Evolutionary conservation across 2,113 vertebrate genomes (phyloP).

Genomic region (Poeciliopsis occidentalis): DNA sequence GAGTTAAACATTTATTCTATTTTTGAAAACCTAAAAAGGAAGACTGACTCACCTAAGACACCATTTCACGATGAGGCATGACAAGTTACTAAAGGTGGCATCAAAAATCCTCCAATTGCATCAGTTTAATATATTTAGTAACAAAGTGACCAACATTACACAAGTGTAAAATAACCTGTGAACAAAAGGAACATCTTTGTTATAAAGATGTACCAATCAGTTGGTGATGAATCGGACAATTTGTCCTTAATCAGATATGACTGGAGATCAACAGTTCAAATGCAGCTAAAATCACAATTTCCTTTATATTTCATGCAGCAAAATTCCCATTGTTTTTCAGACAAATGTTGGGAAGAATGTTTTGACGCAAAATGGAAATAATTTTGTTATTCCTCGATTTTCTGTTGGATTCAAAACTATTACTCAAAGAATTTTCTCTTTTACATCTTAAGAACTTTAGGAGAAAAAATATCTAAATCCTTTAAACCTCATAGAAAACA

Average conservation of each 20-base stretch:
- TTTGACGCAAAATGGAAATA: background rate
- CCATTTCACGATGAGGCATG: background rate
- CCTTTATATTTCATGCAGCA: background rate
- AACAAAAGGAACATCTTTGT: no score
- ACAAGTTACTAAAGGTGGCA: background rate
- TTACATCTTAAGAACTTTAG: no score
- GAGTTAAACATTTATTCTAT: background rate
- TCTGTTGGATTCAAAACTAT: background rate
- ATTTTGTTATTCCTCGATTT: background rate
- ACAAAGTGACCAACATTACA: background rate
- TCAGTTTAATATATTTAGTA: background rate
- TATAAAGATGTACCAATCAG: no score
- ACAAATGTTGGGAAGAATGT: background rate
- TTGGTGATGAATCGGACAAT: no score
- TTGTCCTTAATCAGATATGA: no score
- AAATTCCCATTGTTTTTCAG: background rate
- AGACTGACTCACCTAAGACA: background rate
- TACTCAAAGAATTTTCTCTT: background rate
- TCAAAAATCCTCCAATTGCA: background rate
- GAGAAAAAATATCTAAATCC: no score
- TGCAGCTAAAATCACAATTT: background rate
- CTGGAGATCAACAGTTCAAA: background rate
- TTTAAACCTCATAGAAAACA: no score
- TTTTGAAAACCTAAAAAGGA: background rate
- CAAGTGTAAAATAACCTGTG: background rate